Evolutionary conservation across 2,113 vertebrate genomes (phyloP).

Genomic region (Myrmecophaga tridactyla): DNA sequence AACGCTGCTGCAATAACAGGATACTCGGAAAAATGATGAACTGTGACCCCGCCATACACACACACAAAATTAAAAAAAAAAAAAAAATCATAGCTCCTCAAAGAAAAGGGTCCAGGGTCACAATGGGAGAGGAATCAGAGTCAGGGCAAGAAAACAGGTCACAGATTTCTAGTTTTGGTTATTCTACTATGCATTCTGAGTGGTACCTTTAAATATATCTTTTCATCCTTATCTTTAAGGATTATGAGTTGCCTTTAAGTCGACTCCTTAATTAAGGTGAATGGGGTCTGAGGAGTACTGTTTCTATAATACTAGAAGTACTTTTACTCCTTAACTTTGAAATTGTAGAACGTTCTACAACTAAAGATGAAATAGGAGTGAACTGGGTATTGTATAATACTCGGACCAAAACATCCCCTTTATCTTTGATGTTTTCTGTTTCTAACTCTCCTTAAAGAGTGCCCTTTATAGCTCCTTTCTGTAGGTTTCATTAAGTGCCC

Average conservation of each 20-base stretch:
- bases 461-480: background rate
- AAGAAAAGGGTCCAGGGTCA: background rate
- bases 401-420: background rate
- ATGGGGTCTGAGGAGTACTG: background rate
- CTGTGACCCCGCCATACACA: no score
- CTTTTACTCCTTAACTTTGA: background rate
- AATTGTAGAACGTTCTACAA: background rate
- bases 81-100: no score
- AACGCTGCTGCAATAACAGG: no score
- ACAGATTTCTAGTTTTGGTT: background rate
- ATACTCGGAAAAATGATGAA: no score
- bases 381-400: background rate
- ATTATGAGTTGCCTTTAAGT: background rate
- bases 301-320: background rate
- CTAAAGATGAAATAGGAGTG: conserved; percentile 10
- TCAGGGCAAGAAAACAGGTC: background rate
- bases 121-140: background rate
- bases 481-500: background rate
- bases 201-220: background rate
- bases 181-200: background rate
- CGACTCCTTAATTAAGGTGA: background rate
- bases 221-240: background rate
- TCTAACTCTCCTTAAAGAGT: background rate
- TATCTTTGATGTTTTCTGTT: background rate
- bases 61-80: no score